These are phyloP conservation scores for Nebria brevicollis DNA, from an alignment of 2,888 invertebrate species.

Conservation along the genomic window DNA sequence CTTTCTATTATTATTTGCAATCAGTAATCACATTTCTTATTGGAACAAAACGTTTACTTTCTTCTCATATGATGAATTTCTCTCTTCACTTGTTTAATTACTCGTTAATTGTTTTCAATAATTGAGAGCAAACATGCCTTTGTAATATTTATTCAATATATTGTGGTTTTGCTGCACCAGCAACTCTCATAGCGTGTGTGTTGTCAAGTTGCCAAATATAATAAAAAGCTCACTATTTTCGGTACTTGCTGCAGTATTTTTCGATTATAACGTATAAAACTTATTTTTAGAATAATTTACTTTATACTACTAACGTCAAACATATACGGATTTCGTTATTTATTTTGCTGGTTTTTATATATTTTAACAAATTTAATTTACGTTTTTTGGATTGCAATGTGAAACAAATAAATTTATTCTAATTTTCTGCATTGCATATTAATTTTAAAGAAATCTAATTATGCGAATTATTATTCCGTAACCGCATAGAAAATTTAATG, in stretches of 20 bases:
- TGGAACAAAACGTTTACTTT: background rate
- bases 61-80: slow-evolving; percentile 1
- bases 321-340: background rate
- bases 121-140: background rate
- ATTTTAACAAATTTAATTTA: too few relatives aligned
- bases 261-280: background rate
- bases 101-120: background rate
- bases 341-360: background rate
- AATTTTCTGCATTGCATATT: background rate
- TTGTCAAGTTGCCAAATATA: background rate
- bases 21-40: background rate
- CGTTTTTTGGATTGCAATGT: too few relatives aligned
- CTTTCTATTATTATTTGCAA: background rate
- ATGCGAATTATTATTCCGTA: background rate
- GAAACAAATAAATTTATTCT: background rate
- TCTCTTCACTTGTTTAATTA: background rate
- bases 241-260: background rate
- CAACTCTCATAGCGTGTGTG: background rate
- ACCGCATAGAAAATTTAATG: background rate
- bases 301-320: background rate
- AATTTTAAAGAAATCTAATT: background rate
- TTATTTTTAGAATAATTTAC: background rate
- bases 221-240: background rate
- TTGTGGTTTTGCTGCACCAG: background rate
- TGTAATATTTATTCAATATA: background rate